Evolutionary conservation across 2,113 vertebrate genomes (phyloP).

Genomic region (Merops nubicus): DNA sequence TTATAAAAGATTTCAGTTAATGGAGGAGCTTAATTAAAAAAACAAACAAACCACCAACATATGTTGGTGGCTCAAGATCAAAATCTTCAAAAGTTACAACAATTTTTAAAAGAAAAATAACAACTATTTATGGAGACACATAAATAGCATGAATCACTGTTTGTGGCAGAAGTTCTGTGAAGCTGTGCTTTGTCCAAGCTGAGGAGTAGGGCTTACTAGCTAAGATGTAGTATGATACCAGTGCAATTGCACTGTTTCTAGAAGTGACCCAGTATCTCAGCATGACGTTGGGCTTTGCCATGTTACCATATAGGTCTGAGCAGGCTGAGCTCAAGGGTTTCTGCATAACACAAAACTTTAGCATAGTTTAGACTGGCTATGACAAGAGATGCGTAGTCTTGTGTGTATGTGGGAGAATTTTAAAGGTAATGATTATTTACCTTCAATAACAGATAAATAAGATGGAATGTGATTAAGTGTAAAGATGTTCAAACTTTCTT

Average conservation of each 20-base stretch:
- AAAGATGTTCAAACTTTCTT: neutral
- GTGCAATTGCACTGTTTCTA: neutral
- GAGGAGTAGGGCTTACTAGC: neutral
- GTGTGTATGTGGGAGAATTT: neutral
- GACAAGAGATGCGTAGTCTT: neutral
- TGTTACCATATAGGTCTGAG: fast-evolving
- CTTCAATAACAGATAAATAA: neutral
- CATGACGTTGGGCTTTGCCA: neutral
- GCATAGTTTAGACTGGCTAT: neutral
- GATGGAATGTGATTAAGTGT: neutral
- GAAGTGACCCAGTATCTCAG: neutral
- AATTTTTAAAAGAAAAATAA: neutral
- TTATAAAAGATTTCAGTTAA: neutral
- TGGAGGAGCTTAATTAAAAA: neutral
- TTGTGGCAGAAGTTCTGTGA: neutral
- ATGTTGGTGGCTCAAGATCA: too few relatives aligned
- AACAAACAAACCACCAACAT: neutral
- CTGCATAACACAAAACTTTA: neutral
- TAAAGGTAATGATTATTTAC: neutral
- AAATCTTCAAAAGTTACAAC: neutral
- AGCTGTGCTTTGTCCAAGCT: neutral
- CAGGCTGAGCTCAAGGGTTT: neutral
- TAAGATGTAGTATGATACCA: neutral
- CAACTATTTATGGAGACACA: neutral
- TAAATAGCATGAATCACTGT: neutral